These are phyloP conservation scores for Epinotia ramella DNA, from an alignment of 2,888 invertebrate genomes.

Conservation along the genomic window DNA sequence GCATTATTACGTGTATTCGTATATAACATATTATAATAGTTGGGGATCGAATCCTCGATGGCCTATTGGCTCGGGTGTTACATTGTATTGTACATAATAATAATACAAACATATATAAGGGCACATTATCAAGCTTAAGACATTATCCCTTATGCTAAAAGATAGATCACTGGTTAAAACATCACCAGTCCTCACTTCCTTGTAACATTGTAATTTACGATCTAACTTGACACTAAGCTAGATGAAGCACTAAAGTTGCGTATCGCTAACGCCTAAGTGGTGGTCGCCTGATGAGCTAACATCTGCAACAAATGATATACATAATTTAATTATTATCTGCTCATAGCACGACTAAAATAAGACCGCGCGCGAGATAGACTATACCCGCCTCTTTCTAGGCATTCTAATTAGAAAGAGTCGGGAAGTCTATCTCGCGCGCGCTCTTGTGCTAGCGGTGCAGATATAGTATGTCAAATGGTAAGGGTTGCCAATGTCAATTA, in stretches of 20 bases:
- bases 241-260: constrained; percentile 42
- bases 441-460: no score
- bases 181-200: neutral
- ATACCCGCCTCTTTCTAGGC: no score
- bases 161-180: constrained; percentile 3
- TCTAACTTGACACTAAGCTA: constrained; percentile 32
- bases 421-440: no score
- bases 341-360: no score
- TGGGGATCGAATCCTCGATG: neutral
- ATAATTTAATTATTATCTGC: constrained; percentile 18
- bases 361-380: no score
- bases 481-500: no score
- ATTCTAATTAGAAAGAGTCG: no score
- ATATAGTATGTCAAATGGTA: no score
- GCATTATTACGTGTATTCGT: neutral
- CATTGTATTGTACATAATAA: no score
- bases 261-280: constrained; percentile 38
- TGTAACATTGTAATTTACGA: constrained; percentile 24
- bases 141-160: neutral
- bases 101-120: no score
- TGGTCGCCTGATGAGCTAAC: constrained; percentile 38
- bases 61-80: neutral
- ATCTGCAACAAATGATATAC: constrained; percentile 36
- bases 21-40: neutral
- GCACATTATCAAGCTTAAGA: neutral